Base-by-base conservation (phyloP, 2,888 invertebrate genomes). In the Lymantria dispar region DNA sequence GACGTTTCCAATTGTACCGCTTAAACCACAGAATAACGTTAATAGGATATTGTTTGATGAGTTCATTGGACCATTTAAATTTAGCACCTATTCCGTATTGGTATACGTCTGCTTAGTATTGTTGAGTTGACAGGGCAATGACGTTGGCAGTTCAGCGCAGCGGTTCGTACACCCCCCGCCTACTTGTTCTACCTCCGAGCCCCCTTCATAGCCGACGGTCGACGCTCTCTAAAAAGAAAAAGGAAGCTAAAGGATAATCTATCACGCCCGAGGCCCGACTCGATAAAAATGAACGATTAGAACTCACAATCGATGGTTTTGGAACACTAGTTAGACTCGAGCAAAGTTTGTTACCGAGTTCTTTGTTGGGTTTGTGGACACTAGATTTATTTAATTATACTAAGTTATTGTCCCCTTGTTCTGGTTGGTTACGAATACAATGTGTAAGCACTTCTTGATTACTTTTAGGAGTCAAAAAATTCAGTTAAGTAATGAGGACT, bases 121-220 rank as follows among this genome's bases (percentile, higher is more conserved):
- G 89, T 89, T 85, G 84, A 83, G 88, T 87, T 90, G 89, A 89
- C 88, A 87, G 89, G 89, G 88, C 89, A 88, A 87, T 89, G 89
- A 90, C 88, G 89, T 85, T 74, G 80, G 78, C 68, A 78, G 83
- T 81, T 79, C 82, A 70, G 78, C 74, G 76, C 79, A 72, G 77
- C 72, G 80, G 78, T 78, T 78, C 78, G 75, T 76, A 73, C 74
- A 64, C 54, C 72, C 72, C 72, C 68, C 71, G 70, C 63, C 68
- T 70, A 75, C 74, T 64, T 64, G 65, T 68, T 70, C 62, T 73
- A 68, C 74, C 79, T 75, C 76, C 74, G 65, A 1, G 48, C 61
- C 76, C 76, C 79, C 83, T 80, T 80, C 77, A 74, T 78, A 80
- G 78, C 82, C 85, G 83, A 72, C 87, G 90, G 88, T 89, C 88